These are phyloP conservation scores for Triplophysa dalaica DNA, from an alignment of 2,113 vertebrate species.

Conservation along the genomic window DNA sequence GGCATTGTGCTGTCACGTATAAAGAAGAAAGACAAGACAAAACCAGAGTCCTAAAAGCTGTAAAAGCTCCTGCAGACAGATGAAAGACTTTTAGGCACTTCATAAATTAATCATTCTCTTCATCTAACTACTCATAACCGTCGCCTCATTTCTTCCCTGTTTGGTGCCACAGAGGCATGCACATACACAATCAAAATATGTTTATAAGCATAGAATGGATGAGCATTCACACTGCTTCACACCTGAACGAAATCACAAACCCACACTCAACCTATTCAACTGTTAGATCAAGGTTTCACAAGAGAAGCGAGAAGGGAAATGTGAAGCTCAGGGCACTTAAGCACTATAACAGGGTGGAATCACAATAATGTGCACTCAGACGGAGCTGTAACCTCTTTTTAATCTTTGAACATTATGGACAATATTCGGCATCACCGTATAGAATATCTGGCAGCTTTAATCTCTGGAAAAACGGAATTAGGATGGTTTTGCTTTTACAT, in stretches of 20 bases:
- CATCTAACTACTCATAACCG: background rate
- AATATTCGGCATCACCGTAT: background rate
- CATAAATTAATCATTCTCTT: slow-evolving; percentile 40
- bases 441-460: background rate
- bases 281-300: slow-evolving; percentile 8
- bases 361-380: slow-evolving; percentile 21
- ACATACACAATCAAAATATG: slow-evolving; percentile 6
- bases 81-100: background rate
- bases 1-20: background rate
- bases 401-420: background rate
- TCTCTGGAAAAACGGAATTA: background rate
- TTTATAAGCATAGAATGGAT: background rate
- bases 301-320: slow-evolving; percentile 20
- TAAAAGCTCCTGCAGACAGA: slow-evolving; percentile 26
- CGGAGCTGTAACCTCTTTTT: background rate
- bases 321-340: background rate
- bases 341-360: slow-evolving; percentile 7
- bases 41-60: slow-evolving; percentile 3
- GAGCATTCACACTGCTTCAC: background rate
- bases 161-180: background rate
- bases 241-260: slow-evolving; percentile 10
- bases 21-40: slow-evolving; percentile 12
- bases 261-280: background rate
- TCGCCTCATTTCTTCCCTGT: background rate
- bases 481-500: background rate